Percentiles rank a stretch among this genome's conserved stretches.
Conservation (phyloP, 2,888 invertebrate genomes). For the Apomyelois bistriatella region DNA sequence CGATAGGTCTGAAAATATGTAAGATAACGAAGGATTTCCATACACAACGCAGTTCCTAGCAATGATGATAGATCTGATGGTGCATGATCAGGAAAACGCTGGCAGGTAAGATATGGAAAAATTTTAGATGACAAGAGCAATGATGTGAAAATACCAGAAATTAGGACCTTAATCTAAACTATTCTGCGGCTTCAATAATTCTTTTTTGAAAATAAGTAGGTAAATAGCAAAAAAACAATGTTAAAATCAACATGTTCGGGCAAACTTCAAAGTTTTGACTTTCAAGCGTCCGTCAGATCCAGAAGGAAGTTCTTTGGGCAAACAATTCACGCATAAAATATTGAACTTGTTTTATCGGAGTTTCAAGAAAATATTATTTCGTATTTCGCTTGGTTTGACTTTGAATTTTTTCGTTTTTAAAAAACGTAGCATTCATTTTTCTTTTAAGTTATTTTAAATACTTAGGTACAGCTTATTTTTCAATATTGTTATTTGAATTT, state of each 20-base stretch:
- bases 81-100: too few species aligned
- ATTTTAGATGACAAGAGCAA: too few species aligned
- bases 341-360: conserved; percentile 10
- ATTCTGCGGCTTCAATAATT: too few species aligned
- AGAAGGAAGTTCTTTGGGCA: neutral
- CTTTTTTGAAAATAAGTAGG: neutral
- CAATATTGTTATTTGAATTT: neutral
- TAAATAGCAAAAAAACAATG: neutral
- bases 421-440: too few species aligned
- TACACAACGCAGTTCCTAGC: too few species aligned
- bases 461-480: neutral
- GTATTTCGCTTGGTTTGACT: neutral
- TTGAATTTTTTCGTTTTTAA: neutral
- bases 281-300: conserved; percentile 1
- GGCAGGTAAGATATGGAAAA: too few species aligned
- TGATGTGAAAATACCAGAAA: too few species aligned
- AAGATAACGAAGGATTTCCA: too few species aligned
- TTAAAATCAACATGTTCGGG: neutral
- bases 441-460: neutral
- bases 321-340: conserved; percentile 10
- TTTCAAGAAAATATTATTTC: neutral
- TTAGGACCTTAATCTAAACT: too few species aligned
- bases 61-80: too few species aligned
- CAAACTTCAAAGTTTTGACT: neutral
- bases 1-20: too few species aligned